Conservation (phyloP, 2,888 invertebrate species). For the Brenthis hecate region DNA sequence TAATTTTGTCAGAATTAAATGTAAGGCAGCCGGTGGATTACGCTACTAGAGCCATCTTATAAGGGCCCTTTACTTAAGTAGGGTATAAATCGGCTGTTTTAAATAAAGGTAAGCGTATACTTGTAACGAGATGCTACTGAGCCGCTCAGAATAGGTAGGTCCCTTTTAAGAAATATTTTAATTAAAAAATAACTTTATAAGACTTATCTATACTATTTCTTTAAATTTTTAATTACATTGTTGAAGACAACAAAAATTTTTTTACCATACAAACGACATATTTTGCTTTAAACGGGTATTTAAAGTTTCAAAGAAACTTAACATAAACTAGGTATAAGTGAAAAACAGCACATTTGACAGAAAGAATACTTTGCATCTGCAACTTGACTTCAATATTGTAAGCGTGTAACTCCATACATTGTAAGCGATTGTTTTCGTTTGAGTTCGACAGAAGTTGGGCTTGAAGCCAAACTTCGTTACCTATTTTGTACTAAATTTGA, state of each 20-base stretch:
- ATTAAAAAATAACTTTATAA: conserved; percentile 2
- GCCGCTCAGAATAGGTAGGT: neutral
- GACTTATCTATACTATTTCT: too few relatives aligned
- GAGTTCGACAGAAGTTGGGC: conserved; percentile 32
- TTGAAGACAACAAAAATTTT: neutral
- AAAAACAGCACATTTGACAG: neutral
- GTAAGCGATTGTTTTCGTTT: conserved; percentile 31
- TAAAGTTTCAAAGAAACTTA: too few relatives aligned
- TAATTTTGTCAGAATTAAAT: conserved; percentile 42
- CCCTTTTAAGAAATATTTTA: conserved; percentile 6
- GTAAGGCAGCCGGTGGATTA: conserved; percentile 33
- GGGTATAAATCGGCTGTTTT: conserved; percentile 27
- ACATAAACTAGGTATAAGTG: neutral
- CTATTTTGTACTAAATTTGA: conserved; percentile 2
- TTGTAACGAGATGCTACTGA: conserved; percentile 17
- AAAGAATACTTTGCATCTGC: neutral
- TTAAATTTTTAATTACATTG: too few relatives aligned
- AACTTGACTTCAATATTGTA: conserved; percentile 19
- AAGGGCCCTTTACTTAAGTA: conserved; percentile 25
- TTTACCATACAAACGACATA: neutral
- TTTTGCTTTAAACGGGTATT: too few relatives aligned
- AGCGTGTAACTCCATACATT: conserved; percentile 29
- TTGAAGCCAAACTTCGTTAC: conserved; percentile 28
- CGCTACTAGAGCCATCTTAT: conserved; percentile 32
- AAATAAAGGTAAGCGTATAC: conserved; percentile 19